Evolutionary conservation across 2,888 invertebrate genomes (phyloP), one percentile per base, ranked within the genome.

Genomic region (Orthonevra nobilis): DNA sequence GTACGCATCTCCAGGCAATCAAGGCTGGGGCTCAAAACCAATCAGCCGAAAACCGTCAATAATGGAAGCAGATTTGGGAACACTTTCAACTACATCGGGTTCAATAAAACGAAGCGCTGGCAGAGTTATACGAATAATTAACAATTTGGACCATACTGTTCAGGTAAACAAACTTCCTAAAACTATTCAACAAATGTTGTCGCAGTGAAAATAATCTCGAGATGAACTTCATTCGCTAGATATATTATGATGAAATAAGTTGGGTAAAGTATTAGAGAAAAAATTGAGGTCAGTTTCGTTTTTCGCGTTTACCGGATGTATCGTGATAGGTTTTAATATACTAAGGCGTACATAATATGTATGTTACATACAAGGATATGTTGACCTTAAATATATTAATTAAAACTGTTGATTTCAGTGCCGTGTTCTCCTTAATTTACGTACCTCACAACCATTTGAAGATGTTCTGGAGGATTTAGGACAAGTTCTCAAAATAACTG

Each of bases 391-490:
- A n/a, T n/a, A n/a, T n/a, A n/a, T n/a, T n/a, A n/a, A n/a, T n/a
- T n/a, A n/a, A n/a, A 5, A 4, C 3, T 23, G 23, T 52, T 32
- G 12, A 28, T 84, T 84, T 26, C 90, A 96, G 95, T 96, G 96
- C 87, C 94, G 96, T 81, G 96, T 98, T 48, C 90, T 98, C 82
- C 90, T 98, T 79, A 98, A 98, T 87, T 92, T 97, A 83, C 93
- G 96, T 81, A 97, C 97, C 12, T 94, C 95, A 23, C 97, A 97
- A 86, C 96, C 96, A 0, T 98, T 97, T 86, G 97, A 97, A 89
- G 97, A 97, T 86, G 96, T 98, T 26, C 90, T 98, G 66, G 95
- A 95, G 87, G 97, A 98, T 89, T 91, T 98, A 85, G 97, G 97
- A 42, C 95, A 96, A 90, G 96, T 97, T 44, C 90, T 98, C 81